Conservation (phyloP, 2,113 vertebrate genomes). For the Paramisgurnus dabryanus region DNA sequence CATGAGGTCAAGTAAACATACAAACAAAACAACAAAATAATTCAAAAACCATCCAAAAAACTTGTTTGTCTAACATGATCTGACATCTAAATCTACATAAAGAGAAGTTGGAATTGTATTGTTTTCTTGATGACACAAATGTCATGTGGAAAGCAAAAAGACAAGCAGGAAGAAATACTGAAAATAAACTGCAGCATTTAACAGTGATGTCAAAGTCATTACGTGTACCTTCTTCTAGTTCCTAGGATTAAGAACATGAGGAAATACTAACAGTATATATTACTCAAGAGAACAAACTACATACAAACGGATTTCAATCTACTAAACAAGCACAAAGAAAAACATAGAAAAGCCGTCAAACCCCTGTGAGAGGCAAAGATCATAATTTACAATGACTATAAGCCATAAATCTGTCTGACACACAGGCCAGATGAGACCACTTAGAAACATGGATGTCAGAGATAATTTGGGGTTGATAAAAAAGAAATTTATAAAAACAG, state of each 20-base stretch:
- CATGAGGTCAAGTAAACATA: no score
- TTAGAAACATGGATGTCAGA: neutral
- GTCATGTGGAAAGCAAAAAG: neutral
- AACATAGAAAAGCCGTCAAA: neutral
- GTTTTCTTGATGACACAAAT: no score
- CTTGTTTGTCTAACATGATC: no score
- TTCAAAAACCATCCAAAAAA: no score
- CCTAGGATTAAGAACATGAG: neutral
- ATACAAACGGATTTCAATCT: neutral
- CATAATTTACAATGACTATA: conserved; percentile 13
- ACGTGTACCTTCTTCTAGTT: neutral
- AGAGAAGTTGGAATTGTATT: no score
- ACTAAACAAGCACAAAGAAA: conserved; percentile 5
- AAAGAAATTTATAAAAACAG: neutral
- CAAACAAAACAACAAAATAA: no score
- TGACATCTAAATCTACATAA: no score
- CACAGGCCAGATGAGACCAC: neutral
- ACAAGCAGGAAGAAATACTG: neutral
- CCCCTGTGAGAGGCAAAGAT: conserved; percentile 21
- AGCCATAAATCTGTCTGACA: conserved; percentile 22
- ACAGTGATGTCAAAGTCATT: neutral
- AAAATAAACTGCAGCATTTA: neutral
- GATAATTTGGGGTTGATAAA: neutral
- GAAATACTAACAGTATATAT: neutral
- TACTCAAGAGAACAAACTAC: neutral